Conservation (phyloP, 2,888 invertebrate genomes). For the Chorisops tibialis region DNA sequence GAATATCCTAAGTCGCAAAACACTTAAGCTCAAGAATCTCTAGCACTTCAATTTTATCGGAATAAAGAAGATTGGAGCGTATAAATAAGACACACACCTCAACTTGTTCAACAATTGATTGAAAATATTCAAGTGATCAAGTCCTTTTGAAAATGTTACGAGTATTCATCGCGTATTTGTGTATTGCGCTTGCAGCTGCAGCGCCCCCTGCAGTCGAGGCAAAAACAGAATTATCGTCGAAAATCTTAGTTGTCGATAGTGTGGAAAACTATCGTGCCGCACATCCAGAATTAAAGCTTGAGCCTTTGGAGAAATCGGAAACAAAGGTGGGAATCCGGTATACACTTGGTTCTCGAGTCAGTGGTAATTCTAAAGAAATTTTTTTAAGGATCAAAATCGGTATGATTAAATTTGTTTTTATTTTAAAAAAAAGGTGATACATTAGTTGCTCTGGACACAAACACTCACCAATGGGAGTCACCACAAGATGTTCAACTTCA, state of each 20-base stretch:
- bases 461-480: neutral
- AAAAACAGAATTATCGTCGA: neutral
- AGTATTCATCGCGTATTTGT: no score
- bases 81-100: no score
- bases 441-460: neutral
- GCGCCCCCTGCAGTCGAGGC: neutral
- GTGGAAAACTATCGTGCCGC: neutral
- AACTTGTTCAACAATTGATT: no score
- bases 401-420: no score
- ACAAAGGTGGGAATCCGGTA: neutral
- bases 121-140: no score
- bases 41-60: no score
- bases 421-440: neutral
- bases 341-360: neutral
- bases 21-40: no score
- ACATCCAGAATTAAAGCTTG: neutral
- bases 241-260: neutral
- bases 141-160: no score
- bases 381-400: no score
- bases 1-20: no score
- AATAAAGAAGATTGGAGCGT: no score
- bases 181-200: no score
- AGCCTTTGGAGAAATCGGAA: neutral
- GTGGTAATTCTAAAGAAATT: neutral
- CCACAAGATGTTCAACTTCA: neutral